Conservation (phyloP, 2,888 invertebrate genomes). For the Limnephilus lunatus region DNA sequence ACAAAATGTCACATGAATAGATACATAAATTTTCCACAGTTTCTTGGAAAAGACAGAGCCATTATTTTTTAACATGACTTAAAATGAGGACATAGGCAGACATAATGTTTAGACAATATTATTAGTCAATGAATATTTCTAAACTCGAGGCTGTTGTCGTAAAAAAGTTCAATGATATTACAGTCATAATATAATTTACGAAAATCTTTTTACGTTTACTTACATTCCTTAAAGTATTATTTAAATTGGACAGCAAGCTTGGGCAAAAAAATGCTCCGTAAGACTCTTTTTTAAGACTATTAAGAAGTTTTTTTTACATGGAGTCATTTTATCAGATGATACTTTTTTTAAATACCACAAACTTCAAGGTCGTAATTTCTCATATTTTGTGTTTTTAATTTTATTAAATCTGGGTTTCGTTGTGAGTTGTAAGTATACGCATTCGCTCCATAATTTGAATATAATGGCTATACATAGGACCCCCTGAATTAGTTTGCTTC, state of each 20-base stretch:
- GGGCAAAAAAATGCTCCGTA: no score
- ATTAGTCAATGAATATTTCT: not conserved
- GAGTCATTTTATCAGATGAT: no score
- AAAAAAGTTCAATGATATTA: not conserved
- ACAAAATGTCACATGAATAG: conserved; percentile 2
- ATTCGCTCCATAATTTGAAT: no score
- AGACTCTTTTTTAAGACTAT: not conserved
- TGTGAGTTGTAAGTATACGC: no score
- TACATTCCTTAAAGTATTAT: not conserved
- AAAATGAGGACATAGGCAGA: not conserved
- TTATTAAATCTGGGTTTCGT: no score
- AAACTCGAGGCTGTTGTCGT: not conserved
- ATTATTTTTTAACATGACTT: not conserved
- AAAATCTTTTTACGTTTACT: not conserved
- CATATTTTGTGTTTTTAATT: no score
- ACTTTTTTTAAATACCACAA: no score
- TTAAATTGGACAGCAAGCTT: not conserved
- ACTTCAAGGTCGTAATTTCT: no score
- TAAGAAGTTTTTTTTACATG: no score
- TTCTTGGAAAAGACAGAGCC: not conserved
- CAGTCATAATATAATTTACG: not conserved
- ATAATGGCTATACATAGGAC: no score
- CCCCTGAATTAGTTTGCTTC: no score
- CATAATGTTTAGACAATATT: not conserved
- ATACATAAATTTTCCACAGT: not conserved